A percentile compares a stretch with the other conserved stretches of the same genome.
These are phyloP conservation scores for Chrosomus eos DNA, from an alignment of 2,797 vertebrate species.

Conservation along the genomic window DNA sequence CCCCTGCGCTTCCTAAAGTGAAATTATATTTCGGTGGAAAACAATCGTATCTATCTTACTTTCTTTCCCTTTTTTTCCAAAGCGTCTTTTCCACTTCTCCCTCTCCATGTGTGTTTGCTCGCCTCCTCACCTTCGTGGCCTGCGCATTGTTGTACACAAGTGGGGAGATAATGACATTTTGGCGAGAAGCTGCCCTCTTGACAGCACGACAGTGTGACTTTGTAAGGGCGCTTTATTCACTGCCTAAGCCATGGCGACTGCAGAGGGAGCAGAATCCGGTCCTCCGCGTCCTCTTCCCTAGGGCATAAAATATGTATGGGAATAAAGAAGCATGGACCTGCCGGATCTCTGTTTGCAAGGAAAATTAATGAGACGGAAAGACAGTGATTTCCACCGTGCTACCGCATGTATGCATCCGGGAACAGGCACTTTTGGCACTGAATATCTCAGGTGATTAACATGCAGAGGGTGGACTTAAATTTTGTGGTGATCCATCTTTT, in stretches of 20 bases:
- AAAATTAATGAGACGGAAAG: slow-evolving; percentile 59
- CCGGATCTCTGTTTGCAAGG: slow-evolving; percentile 50
- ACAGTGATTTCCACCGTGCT: slow-evolving; percentile 38
- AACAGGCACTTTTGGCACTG: slow-evolving; percentile 29
- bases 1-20: slow-evolving; percentile 46
- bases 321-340: slow-evolving; percentile 53
- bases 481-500: neutral
- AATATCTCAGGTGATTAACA: slow-evolving; percentile 42
- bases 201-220: slow-evolving; percentile 46
- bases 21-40: slow-evolving; percentile 52
- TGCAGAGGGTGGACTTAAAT: slow-evolving; percentile 13
- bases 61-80: slow-evolving; percentile 14
- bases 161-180: slow-evolving; percentile 53
- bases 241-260: slow-evolving; percentile 36
- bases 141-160: slow-evolving; percentile 49
- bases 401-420: neutral
- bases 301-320: slow-evolving; percentile 55
- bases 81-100: neutral
- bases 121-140: slow-evolving; percentile 14
- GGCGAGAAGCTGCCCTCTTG: slow-evolving; percentile 35
- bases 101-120: slow-evolving; percentile 26
- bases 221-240: slow-evolving; percentile 50
- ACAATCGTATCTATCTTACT: slow-evolving; percentile 48
- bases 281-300: slow-evolving; percentile 20
- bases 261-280: slow-evolving; percentile 25